Evolutionary conservation across 2,797 vertebrate genomes (phyloP), one percentile per base, ranked within the genome.

Genomic region (Pangasius sanitwongsei): DNA sequence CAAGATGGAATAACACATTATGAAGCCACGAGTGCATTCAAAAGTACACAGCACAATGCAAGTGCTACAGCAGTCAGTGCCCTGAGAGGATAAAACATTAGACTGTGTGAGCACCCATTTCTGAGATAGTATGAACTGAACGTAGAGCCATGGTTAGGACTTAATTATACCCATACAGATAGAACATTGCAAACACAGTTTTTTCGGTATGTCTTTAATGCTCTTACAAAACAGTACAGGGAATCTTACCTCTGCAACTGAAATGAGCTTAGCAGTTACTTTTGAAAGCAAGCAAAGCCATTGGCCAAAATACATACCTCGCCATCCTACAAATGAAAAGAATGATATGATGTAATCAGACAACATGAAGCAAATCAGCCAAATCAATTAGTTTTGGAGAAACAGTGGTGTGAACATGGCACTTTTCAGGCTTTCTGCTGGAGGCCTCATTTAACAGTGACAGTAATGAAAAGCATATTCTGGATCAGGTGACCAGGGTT

Each of bases 311-410:
- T 93, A 95, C 96, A 93, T 97, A 97, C 97, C 97, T 97, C 96
- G 94, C 96, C 97, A 89, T 97, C 96, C 97, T 97, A 95, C 92
- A 97, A 93, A 97, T 15, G 92, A 94, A 93, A 93, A 90, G 87
- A 92, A 87, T 44, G 48, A 90, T 90, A 89, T 90, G 53, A 92
- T 85, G 77, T 89, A 59, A 91, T 77, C 31, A 48, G 31, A 87
- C 88, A 65, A 74, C 34, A 34, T 65, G 87, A 53, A 67, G 83
- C 78, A 87, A 86, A 86, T 50, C 53, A 72, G 83, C 72, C 41
- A 31, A 88, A 67, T 63, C 28, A 50, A 59, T 1, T 72, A 84
- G 50, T 57, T 57, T 34, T 6, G 6, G 25, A 28, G n/a, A 48
- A 20, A 70, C 74, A 4, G 34, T 53, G 8, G 69, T 25, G 12